Evolutionary conservation across 2,113 vertebrate species (phyloP), one percentile per base, ranked within the genome.

Genomic region (Embiotoca jacksoni): DNA sequence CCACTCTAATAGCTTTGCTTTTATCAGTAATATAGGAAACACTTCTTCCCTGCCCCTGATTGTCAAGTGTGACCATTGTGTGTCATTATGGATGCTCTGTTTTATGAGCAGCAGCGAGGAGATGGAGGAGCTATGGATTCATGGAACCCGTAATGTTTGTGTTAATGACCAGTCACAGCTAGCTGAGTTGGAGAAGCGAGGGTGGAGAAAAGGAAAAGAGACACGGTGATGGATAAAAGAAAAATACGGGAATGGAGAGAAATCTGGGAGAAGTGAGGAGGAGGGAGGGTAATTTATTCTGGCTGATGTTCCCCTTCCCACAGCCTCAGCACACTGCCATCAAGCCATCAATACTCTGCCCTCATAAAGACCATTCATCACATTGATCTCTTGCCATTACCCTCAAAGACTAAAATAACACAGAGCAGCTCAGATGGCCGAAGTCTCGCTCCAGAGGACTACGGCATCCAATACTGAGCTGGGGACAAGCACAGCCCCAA

Each of bases 341-440:
- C 78, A 78, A 81, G 81, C 80, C 77, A 87, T 93, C 88, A 59
- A 91, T 89, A 90, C 72, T 69, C 44, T 79, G 60, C 84, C 82
- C 81, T 87, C 88, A 88, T 87, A 88, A 91, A 91, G 85, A 78
- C 86, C 89, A 92, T 91, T 89, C 90, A 92, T 93, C 90, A 91
- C 86, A 94, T 92, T 87, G 90, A 94, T 92, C 82, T 79, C 78
- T 86, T 88, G 82, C 81, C 89, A 90, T 91, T 93, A 92, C 84
- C 82, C 71, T 89, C 86, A 84, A 87, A 84, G 82, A 81, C 83
- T 82, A 92, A 92, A 89, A 91, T 83, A 88, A 92, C 85, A 88
- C 64, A 81, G 79, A 79, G 81, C 52, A 53, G 83, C 88, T 84
- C 64, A 60, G 80, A 84, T 80, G 77, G 83, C 69, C 64, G 68